Base-by-base conservation (phyloP, 2,888 invertebrate species). In the Diarsia rubi region DNA sequence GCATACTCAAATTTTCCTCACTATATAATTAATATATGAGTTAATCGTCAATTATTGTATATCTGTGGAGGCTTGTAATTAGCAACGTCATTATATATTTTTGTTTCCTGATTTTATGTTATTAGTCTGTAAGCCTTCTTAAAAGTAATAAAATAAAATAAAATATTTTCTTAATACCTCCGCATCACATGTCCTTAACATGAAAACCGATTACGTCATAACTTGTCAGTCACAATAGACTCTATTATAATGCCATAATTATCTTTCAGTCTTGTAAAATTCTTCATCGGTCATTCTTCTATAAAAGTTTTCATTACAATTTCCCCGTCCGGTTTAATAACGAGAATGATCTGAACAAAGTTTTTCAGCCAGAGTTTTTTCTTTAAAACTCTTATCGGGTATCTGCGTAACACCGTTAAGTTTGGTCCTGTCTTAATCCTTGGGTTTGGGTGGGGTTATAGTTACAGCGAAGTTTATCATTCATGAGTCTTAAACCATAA, bases 321-420 rank as follows among this genome's bases (percentile, higher is more conserved):
- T 45, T 60, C 37, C 21, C 31, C 24, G 19, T 59, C 42, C 21
- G 49, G 31, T 49, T 21, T 52, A 63, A 75, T 67, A 37, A 57
- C 49, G 24, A 0, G 74, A 69, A 49, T 78, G 78, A 89, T 86
- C 85, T 81, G 64, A 69, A 77, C 66, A 84, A 90, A 91, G 86
- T 91, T 92, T 79, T 92, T 91, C 91, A 92, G 90, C 88, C 91
- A 80, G 83, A 81, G 88, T 89, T 88, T 90, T 90, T 90, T 86
- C 88, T 78, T 82, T 85, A 82, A 79, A 87, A 79, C 75, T 85
- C 86, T 92, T 92, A 92, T 92, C 92, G 79, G 84, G 84, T 81
- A 87, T 87, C 84, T 88, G 79, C 80, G 82, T 84, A 70, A 83
- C 70, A 80, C 86, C 78, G 85, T 79, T 80, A 86, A 88, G 88